These are phyloP conservation scores for human (Homo sapiens) DNA, from an alignment of 2,113 vertebrate species.

Conservation along the genomic window GRCh38 chr6:11924501-11925000, in stretches of 20 bases:
- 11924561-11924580: not conserved
- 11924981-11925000: too few relatives aligned
- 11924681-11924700: not conserved
- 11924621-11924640: not conserved
- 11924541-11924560: not conserved
- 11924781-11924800: rapidly evolving
- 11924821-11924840: too few relatives aligned
- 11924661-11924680: not conserved
- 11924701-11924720: not conserved
- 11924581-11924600: not conserved
- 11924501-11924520: not conserved
- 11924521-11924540: not conserved
- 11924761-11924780: not conserved
- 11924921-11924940: too few relatives aligned
- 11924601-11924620: not conserved
- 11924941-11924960: too few relatives aligned
- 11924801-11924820: too few relatives aligned
- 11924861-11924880: too few relatives aligned
- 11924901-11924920: too few relatives aligned
- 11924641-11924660: not conserved
- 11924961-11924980: too few relatives aligned
- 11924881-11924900: too few relatives aligned
- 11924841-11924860: too few relatives aligned
- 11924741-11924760: not conserved
- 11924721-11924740: not conserved